Base-by-base conservation (phyloP, 2,888 invertebrate species). In the Andrena marginata region DNA sequence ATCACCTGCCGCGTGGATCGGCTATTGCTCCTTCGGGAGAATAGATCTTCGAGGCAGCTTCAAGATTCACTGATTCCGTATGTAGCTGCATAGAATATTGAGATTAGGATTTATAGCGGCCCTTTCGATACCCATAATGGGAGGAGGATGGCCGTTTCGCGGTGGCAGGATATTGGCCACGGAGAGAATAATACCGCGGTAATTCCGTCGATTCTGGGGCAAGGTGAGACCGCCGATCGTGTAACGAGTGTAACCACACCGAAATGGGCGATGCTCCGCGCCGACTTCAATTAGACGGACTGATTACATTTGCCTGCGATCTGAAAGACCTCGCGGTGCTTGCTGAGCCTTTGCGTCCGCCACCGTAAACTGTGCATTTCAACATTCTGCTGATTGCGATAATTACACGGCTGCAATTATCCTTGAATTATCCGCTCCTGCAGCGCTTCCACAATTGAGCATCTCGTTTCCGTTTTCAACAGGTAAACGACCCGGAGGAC, bases 401-500 rank as follows among this genome's bases (percentile, higher is more conserved):
- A 23, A 56, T 23, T 56, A 56, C 42, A 23, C 23, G 10, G 10
- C 10, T 13, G 23, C 10, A 23, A 56, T 56, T 56, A 56, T 56
- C 56, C 20, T 10, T 23, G 10, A 23, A 23, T 42, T 42, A 42
- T 42, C 42, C 69, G 75, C 72, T 83, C 73, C 5, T 8, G 2
- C 23, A 23, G 20, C 13, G 20, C 6, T 29, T 5, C 13, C 13
- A 5, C 48, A 20, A 13, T 23, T 59, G 26, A 26, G 16, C 2
- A 8, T 33, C 8, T 33, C 65, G 20, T 35, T 33, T 72, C 29
- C 20, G 33, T 62, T 84, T 67, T 77, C 71, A 76, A 81, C 75
- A 94, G 94, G 93, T 93, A 62, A 93, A 92, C 77, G 94, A 93
- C 84, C 93, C 94, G 35, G 94, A 93, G 85, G 90, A 86, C 73